These are phyloP conservation scores for Cichladusa arquata DNA, from an alignment of 2,113 vertebrate species.

Conservation along the genomic window DNA sequence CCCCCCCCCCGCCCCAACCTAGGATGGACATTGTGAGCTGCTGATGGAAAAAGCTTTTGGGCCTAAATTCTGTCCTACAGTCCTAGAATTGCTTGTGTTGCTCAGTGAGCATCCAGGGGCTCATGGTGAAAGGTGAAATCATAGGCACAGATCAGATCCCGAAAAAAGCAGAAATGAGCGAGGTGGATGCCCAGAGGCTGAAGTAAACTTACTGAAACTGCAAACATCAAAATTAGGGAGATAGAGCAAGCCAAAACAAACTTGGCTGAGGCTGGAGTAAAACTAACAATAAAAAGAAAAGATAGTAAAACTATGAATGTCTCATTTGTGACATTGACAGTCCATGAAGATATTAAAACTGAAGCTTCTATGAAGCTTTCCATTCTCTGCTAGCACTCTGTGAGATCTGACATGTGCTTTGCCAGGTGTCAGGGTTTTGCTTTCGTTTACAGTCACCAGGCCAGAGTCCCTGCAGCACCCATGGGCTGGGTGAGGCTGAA, in stretches of 20 bases:
- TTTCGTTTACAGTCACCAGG: background rate
- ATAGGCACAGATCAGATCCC: background rate
- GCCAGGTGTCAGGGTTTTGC: background rate
- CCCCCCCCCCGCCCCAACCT: no score
- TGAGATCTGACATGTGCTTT: background rate
- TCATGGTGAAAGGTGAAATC: background rate
- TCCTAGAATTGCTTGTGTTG: background rate
- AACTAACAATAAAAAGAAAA: background rate
- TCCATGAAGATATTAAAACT: background rate
- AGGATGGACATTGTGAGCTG: background rate
- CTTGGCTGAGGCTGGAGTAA: background rate
- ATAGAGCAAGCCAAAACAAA: slow-evolving; percentile 13
- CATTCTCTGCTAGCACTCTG: background rate
- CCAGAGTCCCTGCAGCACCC: background rate
- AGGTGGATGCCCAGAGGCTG: background rate
- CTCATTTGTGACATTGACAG: background rate
- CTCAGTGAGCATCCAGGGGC: background rate
- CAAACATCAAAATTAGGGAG: background rate
- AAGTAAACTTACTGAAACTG: background rate
- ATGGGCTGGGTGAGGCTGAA: background rate
- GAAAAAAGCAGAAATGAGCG: background rate
- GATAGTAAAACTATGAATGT: background rate
- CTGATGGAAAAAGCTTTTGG: background rate
- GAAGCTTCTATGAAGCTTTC: background rate
- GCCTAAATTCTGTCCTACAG: background rate